Evolutionary conservation across 1,140 invertebrate genomes (phyloP).

Genomic region (Drosophila repleta): DNA sequence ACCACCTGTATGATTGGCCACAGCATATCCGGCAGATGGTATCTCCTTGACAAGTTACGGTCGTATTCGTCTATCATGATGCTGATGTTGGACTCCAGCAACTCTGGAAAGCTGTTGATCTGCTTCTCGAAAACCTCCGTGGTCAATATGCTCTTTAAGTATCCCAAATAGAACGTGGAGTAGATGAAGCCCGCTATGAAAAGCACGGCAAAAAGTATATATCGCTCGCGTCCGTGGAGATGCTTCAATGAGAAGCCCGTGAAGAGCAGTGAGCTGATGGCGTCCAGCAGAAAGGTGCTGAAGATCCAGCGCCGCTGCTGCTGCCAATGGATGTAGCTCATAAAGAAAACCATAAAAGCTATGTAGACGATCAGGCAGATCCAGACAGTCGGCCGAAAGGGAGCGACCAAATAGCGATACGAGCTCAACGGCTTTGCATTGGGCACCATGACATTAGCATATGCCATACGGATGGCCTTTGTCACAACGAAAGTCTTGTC

Average conservation of each 20-base stretch:
- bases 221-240: constrained; percentile 42
- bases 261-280: constrained; percentile 55
- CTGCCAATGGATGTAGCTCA: constrained; percentile 56
- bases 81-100: constrained; percentile 50
- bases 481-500: constrained; percentile 29
- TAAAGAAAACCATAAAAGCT: constrained; percentile 42
- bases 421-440: constrained; percentile 50
- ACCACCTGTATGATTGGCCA: constrained; percentile 41
- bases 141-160: constrained; percentile 65
- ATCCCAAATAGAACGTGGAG: constrained; percentile 58
- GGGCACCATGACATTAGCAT: constrained; percentile 59
- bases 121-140: constrained; percentile 61
- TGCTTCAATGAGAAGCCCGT: constrained; percentile 34
- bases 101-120: constrained; percentile 55
- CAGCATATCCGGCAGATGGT: constrained; percentile 53
- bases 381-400: constrained; percentile 53
- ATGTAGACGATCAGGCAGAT: constrained; percentile 48
- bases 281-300: constrained; percentile 60
- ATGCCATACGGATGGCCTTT: constrained; percentile 40
- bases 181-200: constrained; percentile 60
- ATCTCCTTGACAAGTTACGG: constrained; percentile 20
- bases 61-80: constrained; percentile 59
- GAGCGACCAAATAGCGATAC: constrained; percentile 54
- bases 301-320: constrained; percentile 45
- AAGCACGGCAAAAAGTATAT: constrained; percentile 55